A percentile compares a stretch with the other conserved stretches of the same genome.
These are phyloP conservation scores for Theocolax elegans DNA, from an alignment of 1,140 invertebrate species.

Conservation along the genomic window DNA sequence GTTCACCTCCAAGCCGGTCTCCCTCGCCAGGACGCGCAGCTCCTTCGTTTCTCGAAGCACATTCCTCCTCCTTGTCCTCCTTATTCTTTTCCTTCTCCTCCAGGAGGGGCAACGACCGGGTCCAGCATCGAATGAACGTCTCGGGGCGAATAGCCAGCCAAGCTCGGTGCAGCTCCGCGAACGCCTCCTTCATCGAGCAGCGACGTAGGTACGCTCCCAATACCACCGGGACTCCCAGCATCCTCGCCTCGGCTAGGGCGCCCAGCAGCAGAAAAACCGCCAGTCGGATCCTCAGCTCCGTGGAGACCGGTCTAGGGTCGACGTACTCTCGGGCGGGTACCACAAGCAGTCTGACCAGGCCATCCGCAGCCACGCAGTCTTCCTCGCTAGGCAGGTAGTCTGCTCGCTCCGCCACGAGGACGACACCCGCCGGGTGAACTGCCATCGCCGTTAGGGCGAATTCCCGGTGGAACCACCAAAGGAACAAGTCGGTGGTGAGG, in stretches of 20 bases:
- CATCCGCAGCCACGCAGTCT: conserved; percentile 62
- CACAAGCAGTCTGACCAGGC: conserved; percentile 59
- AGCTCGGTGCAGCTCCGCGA: conserved; percentile 66
- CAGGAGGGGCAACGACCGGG: not conserved
- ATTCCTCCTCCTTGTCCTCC: too few relatives aligned
- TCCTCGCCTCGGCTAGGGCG: conserved; percentile 45
- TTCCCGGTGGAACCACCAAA: conserved; percentile 70
- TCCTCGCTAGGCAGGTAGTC: conserved; percentile 59
- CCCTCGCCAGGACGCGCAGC: conserved; percentile 59
- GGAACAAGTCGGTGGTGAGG: conserved; percentile 66
- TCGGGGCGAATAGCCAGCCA: conserved; percentile 66
- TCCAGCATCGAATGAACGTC: conserved; percentile 53
- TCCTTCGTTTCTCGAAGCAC: conserved; percentile 50
- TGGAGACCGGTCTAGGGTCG: conserved; percentile 57
- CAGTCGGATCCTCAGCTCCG: conserved; percentile 63
- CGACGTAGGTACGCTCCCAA: conserved; percentile 50
- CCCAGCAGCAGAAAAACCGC: conserved; percentile 60
- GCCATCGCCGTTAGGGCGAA: conserved; percentile 67
- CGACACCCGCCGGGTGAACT: conserved; percentile 64
- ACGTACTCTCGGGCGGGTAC: conserved; percentile 40
- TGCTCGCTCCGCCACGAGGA: conserved; percentile 62
- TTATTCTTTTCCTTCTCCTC: not conserved
- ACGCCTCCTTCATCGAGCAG: conserved; percentile 68
- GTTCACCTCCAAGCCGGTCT: conserved; percentile 61
- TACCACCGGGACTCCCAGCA: not conserved